phyloP scores from a whole-genome alignment of 2,797 vertebrate genomes.

The Thaleichthys pacificus region DNA sequence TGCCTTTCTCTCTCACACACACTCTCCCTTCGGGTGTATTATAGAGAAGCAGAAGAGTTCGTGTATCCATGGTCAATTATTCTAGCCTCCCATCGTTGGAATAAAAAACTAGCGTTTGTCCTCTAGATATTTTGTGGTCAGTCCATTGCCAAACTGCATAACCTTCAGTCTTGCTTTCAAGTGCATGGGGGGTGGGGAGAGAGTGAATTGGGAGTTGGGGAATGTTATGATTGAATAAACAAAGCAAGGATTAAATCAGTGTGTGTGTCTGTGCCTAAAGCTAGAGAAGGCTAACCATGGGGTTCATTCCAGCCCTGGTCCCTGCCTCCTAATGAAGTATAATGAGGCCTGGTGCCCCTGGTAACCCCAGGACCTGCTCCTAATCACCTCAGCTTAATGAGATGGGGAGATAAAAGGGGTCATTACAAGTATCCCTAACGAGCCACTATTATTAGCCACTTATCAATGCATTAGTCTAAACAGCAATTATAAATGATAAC shows the following conservation, averaged over 20 bases:
- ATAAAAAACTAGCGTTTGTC: slow-evolving; percentile 56
- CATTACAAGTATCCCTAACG: slow-evolving; percentile 60
- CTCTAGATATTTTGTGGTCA: slow-evolving; percentile 63
- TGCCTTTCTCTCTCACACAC: neutral
- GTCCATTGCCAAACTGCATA: slow-evolving; percentile 55
- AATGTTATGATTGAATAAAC: slow-evolving; percentile 17
- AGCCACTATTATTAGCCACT: slow-evolving; percentile 62
- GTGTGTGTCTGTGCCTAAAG: slow-evolving; percentile 41
- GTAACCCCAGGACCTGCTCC: slow-evolving; percentile 63
- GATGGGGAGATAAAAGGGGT: slow-evolving; percentile 65
- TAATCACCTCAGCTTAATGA: slow-evolving; percentile 71
- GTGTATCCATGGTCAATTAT: slow-evolving; percentile 60
- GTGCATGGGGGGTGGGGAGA: slow-evolving; percentile 21
- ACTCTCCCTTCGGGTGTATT: slow-evolving; percentile 47
- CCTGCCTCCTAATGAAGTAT: slow-evolving; percentile 66
- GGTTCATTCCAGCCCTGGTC: slow-evolving; percentile 51
- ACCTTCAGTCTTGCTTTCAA: slow-evolving; percentile 50
- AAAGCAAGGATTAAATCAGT: slow-evolving; percentile 30
- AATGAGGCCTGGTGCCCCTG: slow-evolving; percentile 63
- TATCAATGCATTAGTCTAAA: slow-evolving; percentile 66
- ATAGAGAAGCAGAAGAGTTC: slow-evolving; percentile 29
- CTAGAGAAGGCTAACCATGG: slow-evolving; percentile 41
- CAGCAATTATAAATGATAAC: slow-evolving; percentile 53
- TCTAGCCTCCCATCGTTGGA: slow-evolving; percentile 59
- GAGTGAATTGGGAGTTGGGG: slow-evolving; percentile 37